A percentile compares a stretch with the other conserved stretches of the same genome.
These are phyloP conservation scores for Harmothoe impar DNA, from an alignment of 2,888 invertebrate species.

Conservation along the genomic window DNA sequence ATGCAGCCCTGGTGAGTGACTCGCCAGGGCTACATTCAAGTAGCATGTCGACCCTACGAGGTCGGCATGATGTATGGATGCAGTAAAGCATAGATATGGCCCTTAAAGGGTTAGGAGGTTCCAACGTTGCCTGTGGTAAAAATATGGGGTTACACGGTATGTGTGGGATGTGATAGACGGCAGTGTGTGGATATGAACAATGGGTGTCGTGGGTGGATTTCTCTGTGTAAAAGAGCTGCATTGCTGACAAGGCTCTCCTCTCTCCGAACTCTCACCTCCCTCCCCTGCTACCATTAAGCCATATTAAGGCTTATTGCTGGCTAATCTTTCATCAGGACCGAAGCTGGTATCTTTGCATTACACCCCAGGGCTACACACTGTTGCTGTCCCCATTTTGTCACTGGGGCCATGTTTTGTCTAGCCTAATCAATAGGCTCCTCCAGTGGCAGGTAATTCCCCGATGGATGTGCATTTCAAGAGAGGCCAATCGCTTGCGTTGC, in stretches of 20 bases:
- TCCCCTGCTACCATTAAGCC: background rate
- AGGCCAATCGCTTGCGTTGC: background rate
- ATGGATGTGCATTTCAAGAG: background rate
- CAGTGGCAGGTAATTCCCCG: background rate
- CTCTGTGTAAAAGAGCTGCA: too few relatives aligned
- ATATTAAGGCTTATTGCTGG: slow-evolving; percentile 2
- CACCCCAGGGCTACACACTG: background rate
- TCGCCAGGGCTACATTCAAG: too few relatives aligned
- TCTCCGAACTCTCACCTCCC: background rate
- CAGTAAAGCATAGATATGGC: too few relatives aligned
- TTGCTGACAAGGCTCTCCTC: background rate
- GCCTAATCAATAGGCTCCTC: background rate
- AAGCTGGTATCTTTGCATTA: background rate
- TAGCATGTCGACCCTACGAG: too few relatives aligned
- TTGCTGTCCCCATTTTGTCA: background rate
- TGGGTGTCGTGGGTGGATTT: too few relatives aligned
- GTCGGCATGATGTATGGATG: too few relatives aligned
- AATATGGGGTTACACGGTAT: too few relatives aligned
- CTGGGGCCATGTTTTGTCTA: background rate
- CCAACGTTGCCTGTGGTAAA: too few relatives aligned
- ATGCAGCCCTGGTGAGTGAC: too few relatives aligned
- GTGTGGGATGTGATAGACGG: too few relatives aligned
- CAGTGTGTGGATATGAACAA: too few relatives aligned
- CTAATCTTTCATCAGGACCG: background rate
- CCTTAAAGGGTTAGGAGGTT: too few relatives aligned